Evolutionary conservation across 2,888 invertebrate genomes (phyloP), one percentile per base, ranked within the genome.

Genomic region (Notodonta dromedarius): DNA sequence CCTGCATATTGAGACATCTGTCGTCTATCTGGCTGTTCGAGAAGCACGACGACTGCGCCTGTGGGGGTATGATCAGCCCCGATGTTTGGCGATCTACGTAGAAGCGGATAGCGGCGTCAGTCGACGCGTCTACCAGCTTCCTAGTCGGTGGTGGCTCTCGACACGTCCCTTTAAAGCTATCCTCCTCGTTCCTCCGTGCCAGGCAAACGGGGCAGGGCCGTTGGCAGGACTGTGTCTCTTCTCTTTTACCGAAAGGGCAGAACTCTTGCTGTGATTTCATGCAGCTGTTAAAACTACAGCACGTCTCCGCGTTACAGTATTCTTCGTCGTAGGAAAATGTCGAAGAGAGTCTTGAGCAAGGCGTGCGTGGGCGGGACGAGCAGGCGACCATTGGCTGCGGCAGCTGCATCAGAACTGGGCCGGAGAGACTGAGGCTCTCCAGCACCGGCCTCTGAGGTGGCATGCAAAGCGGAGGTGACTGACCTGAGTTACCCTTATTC

Each of bases 21-120:
- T 50, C 46, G 0, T 39, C 9, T 40, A 35, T 35, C 35, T 35
- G 35, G 6, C 12, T 32, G 14, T 54, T 59, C 14, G 9, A 53
- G 4, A 39, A 4, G 16, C 54, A 39, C 54, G 39, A 39, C 4
- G 54, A 39, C 1, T 39, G 54, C 9, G 12, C 7, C 3, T 14
- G 39, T 14, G 35, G n/a, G 2, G 39, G 5, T 7, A 39, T 39
- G n/a, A 24, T n/a, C 14, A n/a, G 39, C 32, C 5, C 8, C 14
- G 54, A 54, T 13, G 39, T 54, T 0, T 54, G 39, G 6, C 9
- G n/a, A 39, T 54, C 54, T 2, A 54, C 54, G 39, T 39, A 13
- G 54, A 13, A 57, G 24, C 39, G 46, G 13, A 60, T 58, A 13
- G 59, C 48, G 8, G 65, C 52, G 12, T 59, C 46, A 13, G 57